Percentiles rank a stretch among this genome's conserved stretches.
Evolutionary conservation across 2,888 invertebrate species (phyloP).

Genomic region (Linnaemya vulpina): DNA sequence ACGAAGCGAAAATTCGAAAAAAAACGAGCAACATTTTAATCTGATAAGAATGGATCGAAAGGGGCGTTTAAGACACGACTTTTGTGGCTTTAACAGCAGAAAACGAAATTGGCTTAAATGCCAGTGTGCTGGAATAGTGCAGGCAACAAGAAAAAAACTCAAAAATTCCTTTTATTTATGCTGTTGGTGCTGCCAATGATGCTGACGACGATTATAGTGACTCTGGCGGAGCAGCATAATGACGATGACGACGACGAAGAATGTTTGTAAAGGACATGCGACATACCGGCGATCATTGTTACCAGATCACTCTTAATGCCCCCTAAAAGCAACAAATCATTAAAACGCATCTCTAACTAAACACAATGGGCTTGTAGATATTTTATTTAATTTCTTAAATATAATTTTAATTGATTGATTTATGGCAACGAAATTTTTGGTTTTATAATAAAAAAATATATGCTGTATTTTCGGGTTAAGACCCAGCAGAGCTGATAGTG

Average conservation of each 20-base stretch:
- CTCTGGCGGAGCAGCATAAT: constrained; percentile 34
- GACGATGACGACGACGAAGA: constrained; percentile 40
- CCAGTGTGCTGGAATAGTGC: constrained; percentile 25
- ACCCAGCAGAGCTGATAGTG: too few relatives aligned
- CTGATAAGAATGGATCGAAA: constrained; percentile 80
- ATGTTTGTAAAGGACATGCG: constrained; percentile 65
- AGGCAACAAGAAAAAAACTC: neutral
- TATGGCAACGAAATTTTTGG: neutral
- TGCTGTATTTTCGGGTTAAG: too few relatives aligned
- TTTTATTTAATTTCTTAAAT: neutral
- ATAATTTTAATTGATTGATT: neutral
- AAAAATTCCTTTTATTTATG: constrained; percentile 29
- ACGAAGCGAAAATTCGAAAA: constrained; percentile 10
- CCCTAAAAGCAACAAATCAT: constrained; percentile 46
- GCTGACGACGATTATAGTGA: constrained; percentile 60
- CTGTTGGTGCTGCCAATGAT: constrained; percentile 51
- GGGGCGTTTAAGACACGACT: constrained; percentile 80
- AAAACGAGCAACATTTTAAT: constrained; percentile 74
- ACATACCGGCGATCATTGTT: constrained; percentile 62
- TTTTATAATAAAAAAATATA: too few relatives aligned
- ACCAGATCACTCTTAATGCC: constrained; percentile 55
- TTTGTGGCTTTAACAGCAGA: constrained; percentile 60
- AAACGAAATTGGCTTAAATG: constrained; percentile 55
- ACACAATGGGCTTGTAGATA: constrained; percentile 23
- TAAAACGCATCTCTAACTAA: constrained; percentile 45